Evolutionary conservation across 92 coral and sea anemone genomes (phyloP).

Genomic region (Plumapathes pennacea): DNA sequence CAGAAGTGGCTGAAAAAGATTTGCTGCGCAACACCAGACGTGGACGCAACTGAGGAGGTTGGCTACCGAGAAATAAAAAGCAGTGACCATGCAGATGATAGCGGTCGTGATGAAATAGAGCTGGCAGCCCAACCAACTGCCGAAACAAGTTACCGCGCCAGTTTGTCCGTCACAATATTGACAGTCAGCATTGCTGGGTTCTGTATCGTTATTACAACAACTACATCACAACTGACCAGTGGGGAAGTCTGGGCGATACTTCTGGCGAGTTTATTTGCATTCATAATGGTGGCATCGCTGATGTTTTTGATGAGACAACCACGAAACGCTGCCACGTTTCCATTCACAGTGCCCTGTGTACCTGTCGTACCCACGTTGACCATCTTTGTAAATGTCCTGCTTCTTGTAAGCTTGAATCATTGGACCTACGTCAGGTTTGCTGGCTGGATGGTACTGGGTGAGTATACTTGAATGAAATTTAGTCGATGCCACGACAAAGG

Average conservation of each 20-base stretch:
- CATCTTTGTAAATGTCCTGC: constrained; percentile 22
- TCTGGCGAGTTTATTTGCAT: background rate
- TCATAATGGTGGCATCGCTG: constrained; percentile 9
- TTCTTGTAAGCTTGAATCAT: constrained; percentile 21
- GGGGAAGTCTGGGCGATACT: constrained; percentile 12
- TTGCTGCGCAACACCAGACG: constrained; percentile 12
- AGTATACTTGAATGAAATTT: background rate
- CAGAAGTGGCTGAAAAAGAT: constrained; percentile 37
- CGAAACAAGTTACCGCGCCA: constrained; percentile 1
- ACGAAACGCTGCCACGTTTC: constrained; percentile 13
- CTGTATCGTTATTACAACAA: background rate
- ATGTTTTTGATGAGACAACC: constrained; percentile 32
- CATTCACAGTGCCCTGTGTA: constrained; percentile 45
- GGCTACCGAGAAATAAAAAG: no score
- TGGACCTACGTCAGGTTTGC: constrained; percentile 32
- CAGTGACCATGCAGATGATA: no score
- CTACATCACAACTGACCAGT: background rate
- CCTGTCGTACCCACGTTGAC: constrained; percentile 37
- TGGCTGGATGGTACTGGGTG: constrained; percentile 37
- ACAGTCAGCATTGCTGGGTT: constrained; percentile 4
- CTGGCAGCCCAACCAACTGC: background rate
- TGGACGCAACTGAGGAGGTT: background rate
- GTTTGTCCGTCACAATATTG: constrained; percentile 9
- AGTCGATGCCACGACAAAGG: background rate
- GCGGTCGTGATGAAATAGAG: background rate